Evolutionary conservation across 2,888 invertebrate genomes (phyloP), one percentile per base, ranked within the genome.

Genomic region (Lithosia quadra): DNA sequence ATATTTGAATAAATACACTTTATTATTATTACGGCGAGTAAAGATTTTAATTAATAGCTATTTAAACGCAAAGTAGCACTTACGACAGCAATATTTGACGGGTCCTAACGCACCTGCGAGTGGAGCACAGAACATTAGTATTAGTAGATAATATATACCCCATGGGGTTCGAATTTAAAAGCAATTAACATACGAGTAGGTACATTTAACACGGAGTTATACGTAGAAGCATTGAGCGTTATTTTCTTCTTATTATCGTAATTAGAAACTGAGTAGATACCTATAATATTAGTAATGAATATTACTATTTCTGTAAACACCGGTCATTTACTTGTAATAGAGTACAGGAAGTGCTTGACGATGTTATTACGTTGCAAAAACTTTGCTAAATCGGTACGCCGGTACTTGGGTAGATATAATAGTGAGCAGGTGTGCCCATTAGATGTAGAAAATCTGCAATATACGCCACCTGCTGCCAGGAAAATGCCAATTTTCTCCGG

Each of bases 401-500:
- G 66, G 43, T 68, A 55, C 76, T 75, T 67, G 71, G 65, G 39
- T 69, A 62, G 77, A 68, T 74, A 73, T 84, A 76, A n/a, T 77
- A 81, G 74, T 69, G 73, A 76, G 78, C 87, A 88, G 87, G 86
- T 88, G 87, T 76, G 77, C 80, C 85, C 84, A 88, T 91, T 90
- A 89, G 81, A 84, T 72, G 81, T 84, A 88, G 91, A 87, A 90
- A 91, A 90, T 90, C 84, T 77, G 84, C 85, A 79, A 74, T 68
- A 79, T 73, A 77, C 83, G 79, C 83, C 90, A 88, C 89, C 89
- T 90, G 91, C 84, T 79, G 73, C 76, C 85, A 89, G 90, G 91
- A 90, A 92, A 91, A 91, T 91, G 85, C 65, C 87, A 84, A 91
- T 92, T 91, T 92, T 90, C 91, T 91, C 81, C 71, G 79, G 67